phyloP scores from a whole-genome alignment of 1,140 invertebrate species.

The Hypsibius dujardini region DNA sequence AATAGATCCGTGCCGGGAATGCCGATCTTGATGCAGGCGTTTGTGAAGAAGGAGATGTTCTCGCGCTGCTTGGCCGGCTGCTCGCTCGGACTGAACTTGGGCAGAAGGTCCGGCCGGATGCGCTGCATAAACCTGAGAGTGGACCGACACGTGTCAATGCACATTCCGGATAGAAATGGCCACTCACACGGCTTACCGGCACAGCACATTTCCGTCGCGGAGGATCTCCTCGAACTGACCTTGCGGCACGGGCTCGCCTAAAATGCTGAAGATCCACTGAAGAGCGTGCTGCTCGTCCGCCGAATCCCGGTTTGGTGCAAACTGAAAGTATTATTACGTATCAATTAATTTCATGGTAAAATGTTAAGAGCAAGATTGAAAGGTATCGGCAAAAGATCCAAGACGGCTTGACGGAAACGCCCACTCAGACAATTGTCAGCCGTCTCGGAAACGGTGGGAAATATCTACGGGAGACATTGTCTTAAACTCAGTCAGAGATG shows the following conservation, averaged over 20 bases:
- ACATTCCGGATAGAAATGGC: too few relatives aligned
- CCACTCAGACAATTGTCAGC: too few relatives aligned
- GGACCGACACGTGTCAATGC: not conserved
- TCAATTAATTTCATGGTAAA: too few relatives aligned
- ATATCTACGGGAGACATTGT: too few relatives aligned
- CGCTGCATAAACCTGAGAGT: slow-evolving; percentile 5
- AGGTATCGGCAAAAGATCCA: too few relatives aligned
- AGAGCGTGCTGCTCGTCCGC: slow-evolving; percentile 3
- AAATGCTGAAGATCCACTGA: not conserved
- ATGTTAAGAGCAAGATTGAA: too few relatives aligned
- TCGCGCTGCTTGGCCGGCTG: not conserved
- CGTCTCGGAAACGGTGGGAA: too few relatives aligned
- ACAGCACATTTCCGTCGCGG: not conserved
- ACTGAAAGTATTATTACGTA: too few relatives aligned
- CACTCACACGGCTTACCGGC: not conserved
- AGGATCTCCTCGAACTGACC: not conserved
- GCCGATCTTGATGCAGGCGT: not conserved
- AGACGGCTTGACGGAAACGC: too few relatives aligned
- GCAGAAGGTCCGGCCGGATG: not conserved
- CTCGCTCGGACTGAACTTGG: not conserved
- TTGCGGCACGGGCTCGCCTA: slow-evolving; percentile 3
- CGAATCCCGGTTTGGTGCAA: too few relatives aligned
- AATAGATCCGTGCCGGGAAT: not conserved
- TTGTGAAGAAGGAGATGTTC: not conserved
- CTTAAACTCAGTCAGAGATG: too few relatives aligned